Conservation (phyloP, 2,797 vertebrate species). For the Peromyscus aztecus region DNA sequence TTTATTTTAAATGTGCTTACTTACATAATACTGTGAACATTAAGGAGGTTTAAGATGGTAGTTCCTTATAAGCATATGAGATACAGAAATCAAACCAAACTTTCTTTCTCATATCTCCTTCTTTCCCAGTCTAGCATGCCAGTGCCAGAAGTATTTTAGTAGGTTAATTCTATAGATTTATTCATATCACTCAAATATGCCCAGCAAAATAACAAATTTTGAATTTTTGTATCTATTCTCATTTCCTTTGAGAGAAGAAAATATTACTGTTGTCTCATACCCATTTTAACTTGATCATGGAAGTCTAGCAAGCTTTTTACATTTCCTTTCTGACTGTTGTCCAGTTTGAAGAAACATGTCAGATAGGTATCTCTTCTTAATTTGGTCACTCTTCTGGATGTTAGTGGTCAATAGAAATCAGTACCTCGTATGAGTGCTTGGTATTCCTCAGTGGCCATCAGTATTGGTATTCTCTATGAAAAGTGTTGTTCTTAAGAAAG, state of each 20-base stretch:
- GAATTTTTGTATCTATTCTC: background rate
- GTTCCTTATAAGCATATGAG: background rate
- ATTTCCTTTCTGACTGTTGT: background rate
- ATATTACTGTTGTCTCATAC: background rate
- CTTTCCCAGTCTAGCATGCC: background rate
- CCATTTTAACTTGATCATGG: background rate
- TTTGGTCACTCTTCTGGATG: background rate
- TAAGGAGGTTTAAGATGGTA: no score
- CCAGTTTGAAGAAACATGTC: background rate
- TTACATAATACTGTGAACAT: background rate
- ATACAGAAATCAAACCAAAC: no score
- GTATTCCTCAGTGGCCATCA: background rate
- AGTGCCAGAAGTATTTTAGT: background rate
- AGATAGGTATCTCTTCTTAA: background rate
- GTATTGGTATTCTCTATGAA: no score
- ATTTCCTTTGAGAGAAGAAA: background rate
- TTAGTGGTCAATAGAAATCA: background rate
- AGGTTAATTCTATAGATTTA: background rate
- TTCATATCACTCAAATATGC: background rate
- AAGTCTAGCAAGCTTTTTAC: background rate
- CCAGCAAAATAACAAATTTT: background rate
- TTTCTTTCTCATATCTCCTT: background rate
- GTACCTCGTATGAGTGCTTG: background rate
- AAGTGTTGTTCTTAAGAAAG: background rate
- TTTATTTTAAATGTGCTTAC: background rate